Base-by-base conservation (phyloP, 2,888 invertebrate species). In the Cartodere bifasciata region DNA sequence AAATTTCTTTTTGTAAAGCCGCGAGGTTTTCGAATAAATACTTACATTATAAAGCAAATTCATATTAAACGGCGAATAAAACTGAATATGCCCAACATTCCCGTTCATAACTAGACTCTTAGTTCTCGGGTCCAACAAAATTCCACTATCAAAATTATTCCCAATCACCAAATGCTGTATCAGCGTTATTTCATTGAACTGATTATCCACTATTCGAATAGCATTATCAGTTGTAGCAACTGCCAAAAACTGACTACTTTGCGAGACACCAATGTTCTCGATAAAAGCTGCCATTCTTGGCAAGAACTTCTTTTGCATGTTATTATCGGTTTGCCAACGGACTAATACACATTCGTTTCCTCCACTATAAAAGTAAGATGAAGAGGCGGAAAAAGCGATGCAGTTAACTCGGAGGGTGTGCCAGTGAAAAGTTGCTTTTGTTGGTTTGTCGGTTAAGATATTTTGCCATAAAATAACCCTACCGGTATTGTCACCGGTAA, bases 311-410 rank as follows among this genome's bases (percentile, higher is more conserved):
- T 64, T 69, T 12, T 45, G 38, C 13, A 43, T 34, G 13, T 11
- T 29, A 17, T 36, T 30, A 63, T 51, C 0, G 64, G 55, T 43
- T 67, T 62, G 20, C 87, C 86, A 87, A 52, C 75, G 77, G 0
- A 86, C 83, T 29, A 87, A 55, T 1, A 82, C 82, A 47, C 73
- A 68, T 55, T 87, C 87, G 26, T 67, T 66, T n/a, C 81, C 86
- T 5, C 83, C 82, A 44, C 80, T 80, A 45, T 74, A 76, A 51
- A 86, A 68, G 40, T 71, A 66, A 6, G 70, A 69, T 12, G 83
- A 83, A 55, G 56, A 44, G 2, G 51, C 45, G 7, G 82, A 74
- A 49, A 83, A 85, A 1, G 63, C 60, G 10, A 86, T 50, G 48
- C 75, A 71, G 24, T 65, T 63, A 1, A 84, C 74, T 16, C 75